Base-by-base conservation (phyloP, 2,113 vertebrate genomes). In the Charadrius vociferus region DNA sequence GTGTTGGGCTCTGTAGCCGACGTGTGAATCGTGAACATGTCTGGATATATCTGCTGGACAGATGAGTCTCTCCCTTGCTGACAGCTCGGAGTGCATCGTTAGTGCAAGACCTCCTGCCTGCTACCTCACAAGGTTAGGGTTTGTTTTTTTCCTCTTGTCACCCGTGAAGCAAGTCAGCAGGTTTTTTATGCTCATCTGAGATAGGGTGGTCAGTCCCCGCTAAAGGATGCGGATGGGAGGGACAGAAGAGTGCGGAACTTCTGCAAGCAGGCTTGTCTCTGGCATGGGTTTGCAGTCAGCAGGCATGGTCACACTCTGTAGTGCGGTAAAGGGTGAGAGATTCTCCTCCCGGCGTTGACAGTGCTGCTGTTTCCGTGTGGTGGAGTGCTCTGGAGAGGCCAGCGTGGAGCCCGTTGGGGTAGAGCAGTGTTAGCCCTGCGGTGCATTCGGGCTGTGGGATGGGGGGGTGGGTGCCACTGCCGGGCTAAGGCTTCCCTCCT, bases 21-120 rank as follows among this genome's bases (percentile, higher is more conserved):
- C 1, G 6, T 26, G 45, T 41, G 58, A 50, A 5, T 15, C 30
- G 21, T 13, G 58, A 14, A 9, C 2, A 0, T 0, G 3, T 16
- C 65, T 77, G 74, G 56, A 6, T 9, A 2, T 22, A 26, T 12
- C 3, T 6, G 16, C 47, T 23, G 26, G 24, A 5, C 21, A 16
- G 47, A 43, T 55, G 22, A 8, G 34, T 19, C 9, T 49, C 6
- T 52, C 29, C 63, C 36, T 50, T 9, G 39, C 50, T 53, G 29
- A 34, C 1, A 2, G 43, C 67, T 94, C 34, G 0, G 29, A 41
- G 37, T 22, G 67, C 15, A 1, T 36, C 14, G 6, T 3, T 70
- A n/a, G 30, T 22, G 65, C 29, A 53, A 29, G 30, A 3, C 45
- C 45, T 67, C 34, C 68, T 37, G 65, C 62, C 49, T 77, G 47